A percentile compares a stretch with the other conserved stretches of the same genome.
Conservation (phyloP, 2,888 invertebrate genomes). For the Argyra leucocephala region DNA sequence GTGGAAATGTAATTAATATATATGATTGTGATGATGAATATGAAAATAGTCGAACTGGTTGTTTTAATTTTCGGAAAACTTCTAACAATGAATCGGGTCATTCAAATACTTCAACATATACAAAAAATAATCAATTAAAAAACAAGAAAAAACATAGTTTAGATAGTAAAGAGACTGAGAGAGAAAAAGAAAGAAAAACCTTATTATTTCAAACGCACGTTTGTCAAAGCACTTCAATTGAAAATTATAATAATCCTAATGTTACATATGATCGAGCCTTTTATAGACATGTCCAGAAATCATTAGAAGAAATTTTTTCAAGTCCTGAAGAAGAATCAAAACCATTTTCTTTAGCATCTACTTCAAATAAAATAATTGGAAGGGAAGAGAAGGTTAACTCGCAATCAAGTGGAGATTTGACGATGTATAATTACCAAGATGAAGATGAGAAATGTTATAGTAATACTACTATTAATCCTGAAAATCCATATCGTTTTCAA, state of each 20-base stretch:
- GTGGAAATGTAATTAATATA: slow-evolving; percentile 10
- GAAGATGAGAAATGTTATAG: slow-evolving; percentile 25
- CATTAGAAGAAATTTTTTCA: slow-evolving; percentile 38
- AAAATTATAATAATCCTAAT: slow-evolving; percentile 24
- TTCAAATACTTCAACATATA: not conserved
- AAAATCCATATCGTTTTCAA: slow-evolving; percentile 33
- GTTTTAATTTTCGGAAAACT: slow-evolving; percentile 34
- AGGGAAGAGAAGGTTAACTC: slow-evolving; percentile 37
- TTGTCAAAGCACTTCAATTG: slow-evolving; percentile 8
- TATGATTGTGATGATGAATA: slow-evolving; percentile 28
- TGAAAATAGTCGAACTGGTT: slow-evolving; percentile 31
- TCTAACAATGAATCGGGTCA: slow-evolving; percentile 21
- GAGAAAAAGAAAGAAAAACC: not conserved
- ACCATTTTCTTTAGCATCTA: slow-evolving; percentile 10
- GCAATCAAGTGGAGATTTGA: slow-evolving; percentile 41
- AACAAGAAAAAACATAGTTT: slow-evolving; percentile 37
- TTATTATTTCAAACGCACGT: slow-evolving; percentile 4
- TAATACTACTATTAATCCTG: slow-evolving; percentile 22
- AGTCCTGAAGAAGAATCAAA: slow-evolving; percentile 23
- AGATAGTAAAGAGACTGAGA: slow-evolving; percentile 35
- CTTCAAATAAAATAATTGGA: not conserved
- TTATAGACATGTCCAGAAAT: slow-evolving; percentile 36
- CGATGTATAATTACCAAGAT: slow-evolving; percentile 35
- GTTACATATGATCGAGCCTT: slow-evolving; percentile 42
- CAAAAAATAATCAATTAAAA: not conserved